A percentile compares a stretch with the other conserved stretches of the same genome.
Conservation (phyloP, 1,140 invertebrate genomes). For the Drosophila busckii region DNA sequence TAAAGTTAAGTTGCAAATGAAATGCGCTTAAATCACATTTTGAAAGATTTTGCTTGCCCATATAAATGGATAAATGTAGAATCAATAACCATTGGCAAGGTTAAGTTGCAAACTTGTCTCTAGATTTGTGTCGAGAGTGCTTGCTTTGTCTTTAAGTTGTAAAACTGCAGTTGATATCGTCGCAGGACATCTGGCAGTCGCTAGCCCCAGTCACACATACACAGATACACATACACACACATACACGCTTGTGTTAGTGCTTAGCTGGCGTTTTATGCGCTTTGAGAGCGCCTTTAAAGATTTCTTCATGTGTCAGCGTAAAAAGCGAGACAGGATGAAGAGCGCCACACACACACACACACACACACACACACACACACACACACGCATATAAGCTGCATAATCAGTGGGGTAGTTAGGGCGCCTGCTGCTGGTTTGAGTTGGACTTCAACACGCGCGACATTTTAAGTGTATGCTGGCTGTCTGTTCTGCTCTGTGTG, state of each 20-base stretch:
- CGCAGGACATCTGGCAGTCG: constrained; percentile 29
- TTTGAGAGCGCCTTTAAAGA: constrained; percentile 25
- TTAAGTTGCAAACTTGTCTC: no score
- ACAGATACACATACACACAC: background rate
- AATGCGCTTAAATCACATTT: background rate
- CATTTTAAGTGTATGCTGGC: constrained; percentile 17
- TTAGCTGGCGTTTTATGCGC: constrained; percentile 49
- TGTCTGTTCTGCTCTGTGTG: constrained; percentile 7
- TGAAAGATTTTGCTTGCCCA: no score
- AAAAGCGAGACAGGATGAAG: constrained; percentile 34
- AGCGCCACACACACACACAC: constrained; percentile 10
- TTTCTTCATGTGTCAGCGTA: constrained; percentile 57
- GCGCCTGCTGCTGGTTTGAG: background rate
- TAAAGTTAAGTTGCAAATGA: background rate
- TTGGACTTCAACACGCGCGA: constrained; percentile 3
- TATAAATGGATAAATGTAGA: no score
- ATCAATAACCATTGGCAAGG: no score
- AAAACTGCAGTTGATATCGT: constrained; percentile 25
- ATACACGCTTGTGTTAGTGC: constrained; percentile 22
- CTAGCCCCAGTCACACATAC: constrained; percentile 1
- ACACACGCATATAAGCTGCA: constrained; percentile 24
- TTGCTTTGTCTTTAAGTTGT: constrained; percentile 6
- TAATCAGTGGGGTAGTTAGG: constrained; percentile 3
- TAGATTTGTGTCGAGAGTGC: no score
- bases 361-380: constrained; percentile 9